Evolutionary conservation across 2,888 invertebrate genomes (phyloP).

Genomic region (Strigamia transsilvanica): DNA sequence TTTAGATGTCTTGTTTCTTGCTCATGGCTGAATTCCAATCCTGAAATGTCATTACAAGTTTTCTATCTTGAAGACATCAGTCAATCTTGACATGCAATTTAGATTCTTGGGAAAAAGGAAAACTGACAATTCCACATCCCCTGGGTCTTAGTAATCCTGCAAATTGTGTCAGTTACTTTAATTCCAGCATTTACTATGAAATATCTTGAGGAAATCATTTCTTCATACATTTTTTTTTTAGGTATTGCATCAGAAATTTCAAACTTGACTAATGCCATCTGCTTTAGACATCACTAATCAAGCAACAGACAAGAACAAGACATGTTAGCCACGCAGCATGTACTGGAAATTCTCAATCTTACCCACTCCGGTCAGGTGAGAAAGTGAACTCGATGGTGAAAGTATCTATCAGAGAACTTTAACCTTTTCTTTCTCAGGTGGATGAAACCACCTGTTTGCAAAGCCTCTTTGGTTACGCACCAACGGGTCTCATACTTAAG

Average conservation of each 20-base stretch:
- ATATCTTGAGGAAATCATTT: neutral
- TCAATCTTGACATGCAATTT: neutral
- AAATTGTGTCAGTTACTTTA: too few species aligned
- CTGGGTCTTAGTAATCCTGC: too few species aligned
- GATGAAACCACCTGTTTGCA: slow-evolving; percentile 70
- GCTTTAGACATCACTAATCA: slow-evolving; percentile 11
- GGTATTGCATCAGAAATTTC: neutral
- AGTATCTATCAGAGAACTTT: slow-evolving; percentile 50
- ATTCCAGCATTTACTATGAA: too few species aligned
- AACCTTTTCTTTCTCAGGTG: slow-evolving; percentile 55
- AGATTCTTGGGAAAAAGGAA: too few species aligned
- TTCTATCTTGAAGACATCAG: neutral
- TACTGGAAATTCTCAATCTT: slow-evolving; percentile 85
- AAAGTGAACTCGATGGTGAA: slow-evolving; percentile 57
- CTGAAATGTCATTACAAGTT: neutral
- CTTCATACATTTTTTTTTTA: neutral
- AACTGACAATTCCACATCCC: too few species aligned
- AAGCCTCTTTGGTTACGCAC: slow-evolving; percentile 77
- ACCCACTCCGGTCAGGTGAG: slow-evolving; percentile 87
- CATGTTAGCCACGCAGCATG: slow-evolving; percentile 69
- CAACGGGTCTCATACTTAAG: slow-evolving; percentile 86
- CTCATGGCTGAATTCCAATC: neutral
- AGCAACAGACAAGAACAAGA: neutral
- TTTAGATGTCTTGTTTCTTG: neutral
- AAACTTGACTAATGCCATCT: neutral